A percentile compares a stretch with the other conserved stretches of the same genome.
These are phyloP conservation scores for Ips typographus DNA, from an alignment of 1,140 invertebrate genomes.

Conservation along the genomic window DNA sequence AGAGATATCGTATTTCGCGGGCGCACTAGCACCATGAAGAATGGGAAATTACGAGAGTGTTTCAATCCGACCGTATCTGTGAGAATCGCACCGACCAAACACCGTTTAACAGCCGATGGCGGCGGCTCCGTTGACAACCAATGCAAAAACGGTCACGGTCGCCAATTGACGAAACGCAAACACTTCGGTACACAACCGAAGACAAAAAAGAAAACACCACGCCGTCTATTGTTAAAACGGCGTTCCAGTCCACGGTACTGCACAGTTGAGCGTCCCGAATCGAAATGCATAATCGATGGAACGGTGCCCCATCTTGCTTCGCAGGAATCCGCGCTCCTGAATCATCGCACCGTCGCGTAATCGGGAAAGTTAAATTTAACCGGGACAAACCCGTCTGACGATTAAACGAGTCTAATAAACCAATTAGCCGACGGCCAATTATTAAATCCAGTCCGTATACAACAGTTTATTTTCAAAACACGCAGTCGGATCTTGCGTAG, in stretches of 20 bases:
- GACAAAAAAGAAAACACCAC: conserved; percentile 2
- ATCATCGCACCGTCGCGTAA: not conserved
- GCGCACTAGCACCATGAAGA: conserved; percentile 29
- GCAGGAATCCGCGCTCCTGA: too few relatives aligned
- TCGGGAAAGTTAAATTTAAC: conserved; percentile 1
- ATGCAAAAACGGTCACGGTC: conserved; percentile 27
- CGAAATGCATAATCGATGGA: not conserved
- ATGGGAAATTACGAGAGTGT: conserved; percentile 24
- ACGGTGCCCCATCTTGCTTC: too few relatives aligned
- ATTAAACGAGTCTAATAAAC: not conserved
- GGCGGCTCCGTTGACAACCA: conserved; percentile 12
- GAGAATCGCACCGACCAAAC: conserved; percentile 29
- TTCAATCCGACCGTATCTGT: conserved; percentile 31
- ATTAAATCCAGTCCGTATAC: not conserved
- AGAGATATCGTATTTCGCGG: conserved; percentile 17
- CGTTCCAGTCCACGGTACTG: not conserved
- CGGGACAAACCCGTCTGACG: not conserved
- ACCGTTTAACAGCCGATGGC: conserved; percentile 20
- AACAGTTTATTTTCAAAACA: conserved; percentile 5
- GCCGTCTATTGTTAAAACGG: not conserved
- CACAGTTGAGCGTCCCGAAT: not conserved
- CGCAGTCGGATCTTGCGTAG: not conserved
- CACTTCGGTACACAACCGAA: not conserved
- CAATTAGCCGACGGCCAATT: not conserved
- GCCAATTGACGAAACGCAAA: conserved; percentile 20